Conservation (phyloP, 30 jellyfish, hydroid and myxozoan genomes). For the Aurelia aurita region DNA sequence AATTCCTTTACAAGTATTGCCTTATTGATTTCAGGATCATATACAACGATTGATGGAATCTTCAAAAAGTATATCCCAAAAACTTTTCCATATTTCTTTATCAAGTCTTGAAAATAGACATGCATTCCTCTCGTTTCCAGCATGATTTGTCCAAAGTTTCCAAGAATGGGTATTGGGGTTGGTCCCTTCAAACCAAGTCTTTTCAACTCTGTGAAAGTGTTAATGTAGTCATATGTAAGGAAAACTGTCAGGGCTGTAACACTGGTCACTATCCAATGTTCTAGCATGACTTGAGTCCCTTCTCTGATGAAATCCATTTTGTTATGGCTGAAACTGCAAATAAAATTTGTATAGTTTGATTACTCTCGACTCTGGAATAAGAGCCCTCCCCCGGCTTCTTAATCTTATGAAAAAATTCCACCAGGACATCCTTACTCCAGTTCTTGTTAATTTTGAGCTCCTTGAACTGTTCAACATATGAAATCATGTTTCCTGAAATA, state of each 20-base stretch:
- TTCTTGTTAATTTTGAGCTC: too few relatives aligned
- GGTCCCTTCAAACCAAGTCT: not conserved
- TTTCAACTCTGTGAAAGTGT: not conserved
- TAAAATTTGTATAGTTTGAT: too few relatives aligned
- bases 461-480: too few relatives aligned
- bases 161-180: not conserved
- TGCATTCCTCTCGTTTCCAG: constrained; percentile 18
- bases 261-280: not conserved
- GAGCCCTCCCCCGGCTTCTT: too few relatives aligned
- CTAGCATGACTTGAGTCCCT: too few relatives aligned
- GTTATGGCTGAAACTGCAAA: too few relatives aligned
- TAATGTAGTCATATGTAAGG: not conserved
- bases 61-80: constrained; percentile 35
- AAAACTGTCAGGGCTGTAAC: not conserved
- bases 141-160: not conserved
- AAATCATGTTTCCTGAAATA: too few relatives aligned
- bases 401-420: too few relatives aligned
- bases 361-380: too few relatives aligned
- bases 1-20: constrained; percentile 63
- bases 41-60: constrained; percentile 26
- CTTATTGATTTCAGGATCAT: constrained; percentile 57
- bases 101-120: not conserved
- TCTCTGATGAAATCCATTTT: too few relatives aligned
- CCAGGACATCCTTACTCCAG: too few relatives aligned
- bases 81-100: constrained; percentile 47